Evolutionary conservation across 2,888 invertebrate species (phyloP).

Genomic region (Melitaea athalia): DNA sequence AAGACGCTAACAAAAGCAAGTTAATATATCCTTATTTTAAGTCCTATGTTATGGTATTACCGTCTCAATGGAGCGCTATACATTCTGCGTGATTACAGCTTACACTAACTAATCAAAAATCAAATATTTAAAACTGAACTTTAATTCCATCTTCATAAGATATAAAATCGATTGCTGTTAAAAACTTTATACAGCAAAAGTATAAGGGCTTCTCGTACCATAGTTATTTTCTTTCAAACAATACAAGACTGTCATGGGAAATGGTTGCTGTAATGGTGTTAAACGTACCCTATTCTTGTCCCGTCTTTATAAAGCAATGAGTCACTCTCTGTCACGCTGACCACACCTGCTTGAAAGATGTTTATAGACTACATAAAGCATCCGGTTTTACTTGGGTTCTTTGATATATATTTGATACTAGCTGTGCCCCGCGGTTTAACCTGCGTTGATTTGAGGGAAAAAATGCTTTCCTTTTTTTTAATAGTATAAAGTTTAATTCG

Average conservation of each 20-base stretch:
- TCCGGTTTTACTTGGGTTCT: no score
- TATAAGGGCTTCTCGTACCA: background rate
- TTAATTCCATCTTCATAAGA: background rate
- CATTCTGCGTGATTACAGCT: background rate
- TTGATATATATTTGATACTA: no score
- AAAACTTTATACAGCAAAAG: background rate
- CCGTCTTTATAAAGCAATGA: constrained; percentile 12
- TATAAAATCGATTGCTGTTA: background rate
- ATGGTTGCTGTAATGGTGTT: constrained; percentile 45
- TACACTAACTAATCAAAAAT: background rate
- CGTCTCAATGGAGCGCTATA: background rate
- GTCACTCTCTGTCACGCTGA: constrained; percentile 11
- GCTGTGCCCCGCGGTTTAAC: no score
- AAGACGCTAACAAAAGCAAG: no score
- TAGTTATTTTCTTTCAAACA: constrained; percentile 41
- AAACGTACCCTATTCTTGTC: constrained; percentile 10
- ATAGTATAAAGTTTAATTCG: no score
- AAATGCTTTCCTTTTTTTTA: no score
- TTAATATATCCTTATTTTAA: no score
- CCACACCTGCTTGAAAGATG: background rate
- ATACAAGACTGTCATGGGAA: constrained; percentile 59
- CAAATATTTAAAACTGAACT: background rate
- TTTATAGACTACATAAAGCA: no score
- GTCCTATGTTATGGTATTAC: no score
- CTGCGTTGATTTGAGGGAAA: no score